phyloP scores from a whole-genome alignment of 2,797 vertebrate species.

The Poeciliopsis turneri region DNA sequence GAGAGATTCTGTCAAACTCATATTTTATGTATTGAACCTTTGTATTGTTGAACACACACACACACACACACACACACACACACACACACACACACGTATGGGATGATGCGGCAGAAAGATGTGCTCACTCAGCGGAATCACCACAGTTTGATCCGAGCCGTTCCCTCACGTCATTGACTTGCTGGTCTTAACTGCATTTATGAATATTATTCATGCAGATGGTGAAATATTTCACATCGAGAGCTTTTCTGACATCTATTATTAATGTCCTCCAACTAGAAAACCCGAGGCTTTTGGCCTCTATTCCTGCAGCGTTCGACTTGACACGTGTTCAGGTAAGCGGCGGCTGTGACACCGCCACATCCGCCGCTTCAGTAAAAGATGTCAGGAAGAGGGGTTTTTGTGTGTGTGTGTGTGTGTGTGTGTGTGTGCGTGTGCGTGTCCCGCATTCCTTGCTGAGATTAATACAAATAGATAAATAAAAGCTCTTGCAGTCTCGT shows the following conservation, averaged over 20 bases:
- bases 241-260: conserved; percentile 25
- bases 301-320: conserved; percentile 28
- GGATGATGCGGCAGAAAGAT: not conserved
- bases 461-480: not conserved
- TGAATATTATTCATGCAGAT: conserved; percentile 24
- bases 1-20: not conserved
- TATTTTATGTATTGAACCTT: not conserved
- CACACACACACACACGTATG: not conserved
- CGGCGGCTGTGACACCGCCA: conserved; percentile 10
- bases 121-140: not conserved
- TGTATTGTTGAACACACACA: not conserved
- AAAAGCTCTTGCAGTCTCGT: not conserved
- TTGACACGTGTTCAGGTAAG: conserved; percentile 40
- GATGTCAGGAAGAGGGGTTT: conserved; percentile 31
- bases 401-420: not conserved
- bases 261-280: conserved; percentile 26
- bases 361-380: conserved; percentile 39
- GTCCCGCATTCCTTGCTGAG: not conserved
- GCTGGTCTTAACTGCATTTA: conserved; percentile 4
- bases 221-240: conserved; percentile 19
- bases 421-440: no score
- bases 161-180: conserved; percentile 15
- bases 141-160: not conserved
- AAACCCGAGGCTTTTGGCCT: conserved; percentile 30
- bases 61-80: no score